phyloP scores from a whole-genome alignment of 2,888 invertebrate genomes.

The Euzetes globulus region DNA sequence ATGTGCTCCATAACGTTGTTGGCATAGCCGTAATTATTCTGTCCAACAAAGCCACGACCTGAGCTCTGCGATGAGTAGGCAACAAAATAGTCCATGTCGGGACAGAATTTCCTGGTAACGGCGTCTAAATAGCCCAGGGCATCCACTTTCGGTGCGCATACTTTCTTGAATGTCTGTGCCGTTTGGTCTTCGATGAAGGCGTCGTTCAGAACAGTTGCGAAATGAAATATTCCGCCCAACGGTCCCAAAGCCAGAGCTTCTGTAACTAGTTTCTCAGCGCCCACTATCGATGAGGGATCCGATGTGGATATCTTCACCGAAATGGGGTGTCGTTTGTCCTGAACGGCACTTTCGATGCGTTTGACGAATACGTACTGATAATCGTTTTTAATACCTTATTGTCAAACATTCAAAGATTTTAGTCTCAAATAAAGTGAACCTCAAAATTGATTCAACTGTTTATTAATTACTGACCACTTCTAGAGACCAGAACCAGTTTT shows the following conservation, averaged over 20 bases:
- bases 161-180: conserved; percentile 67
- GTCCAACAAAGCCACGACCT: conserved; percentile 91
- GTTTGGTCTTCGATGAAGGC: conserved; percentile 77
- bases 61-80: conserved; percentile 93
- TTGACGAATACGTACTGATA: conserved; percentile 80
- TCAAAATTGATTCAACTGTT: too few relatives aligned
- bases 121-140: conserved; percentile 74
- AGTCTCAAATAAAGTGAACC: too few relatives aligned
- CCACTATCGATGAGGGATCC: conserved; percentile 50
- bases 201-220: conserved; percentile 73
- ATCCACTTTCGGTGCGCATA: conserved; percentile 71
- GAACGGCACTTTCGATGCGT: conserved; percentile 49
- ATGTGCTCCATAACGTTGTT: conserved; percentile 96
- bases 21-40: conserved; percentile 85
- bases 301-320: too few relatives aligned
- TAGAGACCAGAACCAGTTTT: conserved; percentile 73
- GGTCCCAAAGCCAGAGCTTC: conserved; percentile 60
- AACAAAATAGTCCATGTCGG: conserved; percentile 78
- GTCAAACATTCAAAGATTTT: too few relatives aligned
- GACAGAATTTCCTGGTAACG: conserved; percentile 67
- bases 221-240: conserved; percentile 81
- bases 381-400: conserved; percentile 78
- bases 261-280: conserved; percentile 61
- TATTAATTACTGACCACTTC: too few relatives aligned
- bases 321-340: background rate